These are phyloP conservation scores for Agrypnus murinus DNA, from an alignment of 2,888 invertebrate species.

Conservation along the genomic window DNA sequence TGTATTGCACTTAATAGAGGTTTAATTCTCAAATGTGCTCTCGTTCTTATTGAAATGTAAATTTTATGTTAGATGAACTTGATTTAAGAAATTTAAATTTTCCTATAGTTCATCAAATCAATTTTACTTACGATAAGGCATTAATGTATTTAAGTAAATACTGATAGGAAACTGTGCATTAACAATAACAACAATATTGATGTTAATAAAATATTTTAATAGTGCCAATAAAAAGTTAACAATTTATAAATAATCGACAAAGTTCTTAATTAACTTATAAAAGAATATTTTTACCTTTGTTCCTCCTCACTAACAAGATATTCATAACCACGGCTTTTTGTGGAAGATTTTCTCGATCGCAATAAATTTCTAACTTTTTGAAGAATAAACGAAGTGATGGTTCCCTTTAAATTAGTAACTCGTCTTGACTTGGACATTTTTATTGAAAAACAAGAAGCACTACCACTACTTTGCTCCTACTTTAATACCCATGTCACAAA, in stretches of 20 bases:
- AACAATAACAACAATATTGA: too few species aligned
- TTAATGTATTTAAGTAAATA: too few species aligned
- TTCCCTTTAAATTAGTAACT: conserved; percentile 12
- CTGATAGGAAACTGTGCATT: too few species aligned
- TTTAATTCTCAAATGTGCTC: not conserved
- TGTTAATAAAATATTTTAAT: too few species aligned
- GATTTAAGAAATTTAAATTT: too few species aligned
- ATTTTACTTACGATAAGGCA: too few species aligned
- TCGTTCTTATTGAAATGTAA: not conserved
- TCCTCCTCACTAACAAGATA: conserved; percentile 82
- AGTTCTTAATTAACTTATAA: too few species aligned
- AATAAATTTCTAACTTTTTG: conserved; percentile 64
- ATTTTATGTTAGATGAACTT: too few species aligned
- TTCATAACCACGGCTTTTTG: conserved; percentile 75
- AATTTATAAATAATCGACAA: too few species aligned
- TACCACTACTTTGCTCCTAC: not conserved
- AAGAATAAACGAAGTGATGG: conserved; percentile 28
- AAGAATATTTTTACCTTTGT: conserved; percentile 74
- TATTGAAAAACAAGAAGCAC: not conserved
- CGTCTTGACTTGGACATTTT: conserved; percentile 40
- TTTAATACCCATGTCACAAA: not conserved
- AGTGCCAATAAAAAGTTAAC: too few species aligned
- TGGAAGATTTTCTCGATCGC: conserved; percentile 70
- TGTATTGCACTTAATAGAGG: not conserved
- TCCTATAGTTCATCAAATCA: too few species aligned